Base-by-base conservation (phyloP, 2,888 invertebrate genomes). In the Petrolisthes manimaculis region DNA sequence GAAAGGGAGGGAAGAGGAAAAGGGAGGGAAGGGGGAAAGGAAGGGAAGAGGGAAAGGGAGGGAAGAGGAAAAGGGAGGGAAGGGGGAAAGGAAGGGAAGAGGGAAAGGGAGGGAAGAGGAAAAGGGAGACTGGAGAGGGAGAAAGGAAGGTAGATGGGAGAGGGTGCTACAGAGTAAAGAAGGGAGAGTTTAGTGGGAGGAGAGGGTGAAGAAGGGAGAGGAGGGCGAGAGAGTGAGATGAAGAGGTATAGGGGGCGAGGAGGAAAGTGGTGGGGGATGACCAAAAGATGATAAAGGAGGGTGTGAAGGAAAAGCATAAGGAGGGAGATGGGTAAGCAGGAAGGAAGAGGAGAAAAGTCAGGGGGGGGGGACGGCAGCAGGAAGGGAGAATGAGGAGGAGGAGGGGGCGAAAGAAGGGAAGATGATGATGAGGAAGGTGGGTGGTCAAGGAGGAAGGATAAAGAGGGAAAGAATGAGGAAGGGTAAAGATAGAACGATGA, bases 221-320 rank as follows among this genome's bases (percentile, higher is more conserved):
- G 77, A 77, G 77, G 54, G 77, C 51, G 69, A 82, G 69, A 51
- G 82, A 61, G 61, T 51, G 56, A 69, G 51, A 69, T 67, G 69
- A 53, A 77, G 77, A 77, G 77, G 54, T 51, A 77, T 37, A 77
- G 77, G 51, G 69, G 51, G 56, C 53, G 37, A 61, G 81, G 51
- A 69, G 51, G 61, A 69, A 69, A 69, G 51, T 69, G 53, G 53
- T 5, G 21, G n/a, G 69, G 53, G 37, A 37, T 24, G 12, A 67
- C 9, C 4, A 67, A 67, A 67, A 81, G 61, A 81, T 21, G 6
- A 6, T 78, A 51, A 51, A 55, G 24, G 80, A 21, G 67, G 18
- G 67, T 67, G n/a, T 21, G 71, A 8, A 71, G n/a, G n/a, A 3
- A 53, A 78, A 37, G n/a, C 6, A 71, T 18, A 71, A 6, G 71